Evolutionary conservation across 2,888 invertebrate genomes (phyloP).

Genomic region (Torymus aiolomorphi): DNA sequence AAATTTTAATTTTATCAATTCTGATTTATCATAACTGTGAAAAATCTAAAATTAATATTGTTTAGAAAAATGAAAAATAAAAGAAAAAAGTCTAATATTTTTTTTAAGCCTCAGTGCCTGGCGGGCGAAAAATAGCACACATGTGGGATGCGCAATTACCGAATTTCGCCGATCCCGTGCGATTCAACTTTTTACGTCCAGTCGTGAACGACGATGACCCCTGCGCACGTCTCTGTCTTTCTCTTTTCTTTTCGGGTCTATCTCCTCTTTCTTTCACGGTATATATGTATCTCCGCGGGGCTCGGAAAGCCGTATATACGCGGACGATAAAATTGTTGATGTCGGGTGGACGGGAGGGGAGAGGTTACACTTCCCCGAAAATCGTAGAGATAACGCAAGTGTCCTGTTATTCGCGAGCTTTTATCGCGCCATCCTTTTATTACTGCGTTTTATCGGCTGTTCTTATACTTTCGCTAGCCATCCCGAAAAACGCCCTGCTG

Average conservation of each 20-base stretch:
- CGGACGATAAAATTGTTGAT: slow-evolving; percentile 46
- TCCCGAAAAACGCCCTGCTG: slow-evolving; percentile 3
- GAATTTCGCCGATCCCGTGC: slow-evolving; percentile 4
- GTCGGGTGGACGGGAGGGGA: not conserved
- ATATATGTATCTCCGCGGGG: slow-evolving; percentile 1
- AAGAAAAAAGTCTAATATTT: not conserved
- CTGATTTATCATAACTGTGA: too few species aligned
- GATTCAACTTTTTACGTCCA: slow-evolving; percentile 6
- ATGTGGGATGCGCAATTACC: too few species aligned
- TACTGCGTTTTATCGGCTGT: slow-evolving; percentile 39
- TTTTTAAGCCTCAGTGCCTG: not conserved
- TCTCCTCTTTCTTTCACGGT: not conserved
- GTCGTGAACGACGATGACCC: slow-evolving; percentile 26
- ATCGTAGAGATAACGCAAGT: slow-evolving; percentile 13
- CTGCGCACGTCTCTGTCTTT: not conserved
- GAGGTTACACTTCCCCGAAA: slow-evolving; percentile 19
- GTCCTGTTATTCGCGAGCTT: slow-evolving; percentile 39
- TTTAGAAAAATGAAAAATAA: not conserved
- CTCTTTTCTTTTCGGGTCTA: not conserved
- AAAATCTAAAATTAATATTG: too few species aligned
- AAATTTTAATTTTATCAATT: too few species aligned
- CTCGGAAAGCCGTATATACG: slow-evolving; percentile 22
- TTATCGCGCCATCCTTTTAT: slow-evolving; percentile 39
- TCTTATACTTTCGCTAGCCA: slow-evolving; percentile 23
- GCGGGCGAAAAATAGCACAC: too few species aligned